phyloP scores from a whole-genome alignment of 2,888 invertebrate genomes.

The Macaria liturata region DNA sequence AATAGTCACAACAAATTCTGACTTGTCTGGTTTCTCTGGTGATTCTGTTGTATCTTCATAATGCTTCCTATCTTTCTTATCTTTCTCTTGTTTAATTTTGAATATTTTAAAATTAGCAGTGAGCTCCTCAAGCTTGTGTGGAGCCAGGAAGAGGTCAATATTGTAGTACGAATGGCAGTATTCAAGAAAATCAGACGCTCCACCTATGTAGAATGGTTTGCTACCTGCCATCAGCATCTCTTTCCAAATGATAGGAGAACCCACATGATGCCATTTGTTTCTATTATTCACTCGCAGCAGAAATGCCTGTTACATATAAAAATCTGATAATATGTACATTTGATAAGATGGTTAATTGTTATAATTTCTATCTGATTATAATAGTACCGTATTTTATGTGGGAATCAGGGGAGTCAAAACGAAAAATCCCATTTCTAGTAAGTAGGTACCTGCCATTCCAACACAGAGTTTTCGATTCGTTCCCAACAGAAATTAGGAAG shows the following conservation, averaged over 20 bases:
- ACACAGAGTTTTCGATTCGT: constrained; percentile 68
- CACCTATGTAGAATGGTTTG: constrained; percentile 83
- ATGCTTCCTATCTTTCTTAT: constrained; percentile 21
- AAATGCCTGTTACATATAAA: constrained; percentile 62
- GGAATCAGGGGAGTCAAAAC: too few species aligned
- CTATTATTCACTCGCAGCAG: constrained; percentile 72
- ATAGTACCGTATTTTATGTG: too few species aligned
- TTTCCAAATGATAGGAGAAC: constrained; percentile 85
- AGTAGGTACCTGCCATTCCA: constrained; percentile 77
- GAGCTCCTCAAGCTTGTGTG: constrained; percentile 56
- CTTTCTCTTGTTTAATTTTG: constrained; percentile 45
- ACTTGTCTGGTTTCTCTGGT: constrained; percentile 32
- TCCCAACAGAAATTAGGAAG: constrained; percentile 82
- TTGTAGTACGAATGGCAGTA: constrained; percentile 84
- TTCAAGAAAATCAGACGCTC: constrained; percentile 83
- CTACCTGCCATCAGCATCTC: constrained; percentile 81
- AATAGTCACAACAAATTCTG: constrained; percentile 56
- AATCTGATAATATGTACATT: too few species aligned
- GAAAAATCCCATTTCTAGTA: too few species aligned
- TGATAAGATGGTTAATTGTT: too few species aligned
- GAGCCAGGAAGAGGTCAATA: constrained; percentile 59
- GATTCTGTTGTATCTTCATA: constrained; percentile 16
- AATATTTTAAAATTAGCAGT: constrained; percentile 55
- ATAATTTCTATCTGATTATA: too few species aligned
- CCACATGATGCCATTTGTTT: constrained; percentile 81